Conservation (phyloP, 2,113 vertebrate species). For the Silurus asotus region DNA sequence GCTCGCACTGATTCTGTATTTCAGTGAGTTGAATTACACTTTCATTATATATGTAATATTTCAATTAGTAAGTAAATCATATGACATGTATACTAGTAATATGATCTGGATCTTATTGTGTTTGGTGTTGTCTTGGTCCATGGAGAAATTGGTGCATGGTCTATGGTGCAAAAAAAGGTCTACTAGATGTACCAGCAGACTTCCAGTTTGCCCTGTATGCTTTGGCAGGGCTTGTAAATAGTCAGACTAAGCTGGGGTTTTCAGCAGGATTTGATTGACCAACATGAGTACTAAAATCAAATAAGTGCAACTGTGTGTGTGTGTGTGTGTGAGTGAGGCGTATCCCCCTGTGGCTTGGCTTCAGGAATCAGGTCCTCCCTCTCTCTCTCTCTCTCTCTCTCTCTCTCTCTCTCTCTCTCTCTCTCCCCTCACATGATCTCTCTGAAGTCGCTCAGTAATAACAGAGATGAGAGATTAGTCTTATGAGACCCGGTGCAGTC, state of each 20-base stretch:
- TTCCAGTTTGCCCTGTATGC: not conserved
- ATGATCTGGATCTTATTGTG: too few relatives aligned
- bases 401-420: not conserved
- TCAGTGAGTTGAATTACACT: too few relatives aligned
- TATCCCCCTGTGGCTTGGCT: not conserved
- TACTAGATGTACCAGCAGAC: not conserved
- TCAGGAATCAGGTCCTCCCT: not conserved
- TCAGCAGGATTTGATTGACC: not conserved
- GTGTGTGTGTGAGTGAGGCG: conserved; percentile 1
- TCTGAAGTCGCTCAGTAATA: conserved; percentile 44
- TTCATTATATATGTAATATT: too few relatives aligned
- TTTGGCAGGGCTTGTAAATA: not conserved
- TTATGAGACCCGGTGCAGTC: conserved; percentile 28
- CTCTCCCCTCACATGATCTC: conserved; percentile 78
- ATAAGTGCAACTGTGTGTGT: not conserved
- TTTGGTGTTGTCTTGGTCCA: too few relatives aligned
- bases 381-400: conserved; percentile 63
- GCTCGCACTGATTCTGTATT: too few relatives aligned
- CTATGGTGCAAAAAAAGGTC: not conserved
- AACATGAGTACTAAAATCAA: not conserved
- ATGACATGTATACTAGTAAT: too few relatives aligned
- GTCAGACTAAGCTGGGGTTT: not conserved
- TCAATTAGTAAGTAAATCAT: too few relatives aligned
- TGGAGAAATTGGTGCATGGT: too few relatives aligned
- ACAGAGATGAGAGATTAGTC: conserved; percentile 41